Conservation (phyloP, 2,888 invertebrate genomes). For the Subacronicta megacephala region DNA sequence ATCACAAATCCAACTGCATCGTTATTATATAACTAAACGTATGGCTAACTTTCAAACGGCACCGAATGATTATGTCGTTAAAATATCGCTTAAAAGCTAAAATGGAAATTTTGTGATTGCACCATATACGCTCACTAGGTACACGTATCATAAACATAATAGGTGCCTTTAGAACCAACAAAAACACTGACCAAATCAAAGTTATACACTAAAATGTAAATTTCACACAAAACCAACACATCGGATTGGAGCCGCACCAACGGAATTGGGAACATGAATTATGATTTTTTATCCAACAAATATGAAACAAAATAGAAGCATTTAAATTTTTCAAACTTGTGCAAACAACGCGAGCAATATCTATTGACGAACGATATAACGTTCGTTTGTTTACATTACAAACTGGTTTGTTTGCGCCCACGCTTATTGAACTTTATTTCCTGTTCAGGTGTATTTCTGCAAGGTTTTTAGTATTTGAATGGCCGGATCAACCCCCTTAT, state of each 20-base stretch:
- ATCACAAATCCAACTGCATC: too few relatives aligned
- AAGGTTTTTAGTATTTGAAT: slow-evolving; percentile 32
- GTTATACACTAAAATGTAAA: slow-evolving; percentile 25
- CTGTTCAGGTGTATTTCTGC: slow-evolving; percentile 51
- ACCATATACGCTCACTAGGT: background rate
- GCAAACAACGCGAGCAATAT: slow-evolving; percentile 60
- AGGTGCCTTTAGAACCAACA: slow-evolving; percentile 1
- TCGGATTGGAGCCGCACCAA: slow-evolving; percentile 35
- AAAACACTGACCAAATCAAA: slow-evolving; percentile 13
- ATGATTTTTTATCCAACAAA: slow-evolving; percentile 40
- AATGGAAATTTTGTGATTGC: slow-evolving; percentile 5
- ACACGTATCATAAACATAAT: background rate
- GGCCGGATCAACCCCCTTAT: slow-evolving; percentile 2
- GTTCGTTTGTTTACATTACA: slow-evolving; percentile 56
- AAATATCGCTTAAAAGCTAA: background rate
- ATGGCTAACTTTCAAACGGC: background rate
- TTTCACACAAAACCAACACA: slow-evolving; percentile 31
- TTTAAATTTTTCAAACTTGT: slow-evolving; percentile 49
- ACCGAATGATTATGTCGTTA: background rate
- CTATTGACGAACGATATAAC: slow-evolving; percentile 58
- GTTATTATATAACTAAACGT: too few relatives aligned
- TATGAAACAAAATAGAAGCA: slow-evolving; percentile 40
- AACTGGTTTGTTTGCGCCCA: slow-evolving; percentile 59
- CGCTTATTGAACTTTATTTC: slow-evolving; percentile 62
- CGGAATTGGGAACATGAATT: slow-evolving; percentile 39